phyloP scores from a whole-genome alignment of 2,113 vertebrate genomes.

The Camelus dromedarius region DNA sequence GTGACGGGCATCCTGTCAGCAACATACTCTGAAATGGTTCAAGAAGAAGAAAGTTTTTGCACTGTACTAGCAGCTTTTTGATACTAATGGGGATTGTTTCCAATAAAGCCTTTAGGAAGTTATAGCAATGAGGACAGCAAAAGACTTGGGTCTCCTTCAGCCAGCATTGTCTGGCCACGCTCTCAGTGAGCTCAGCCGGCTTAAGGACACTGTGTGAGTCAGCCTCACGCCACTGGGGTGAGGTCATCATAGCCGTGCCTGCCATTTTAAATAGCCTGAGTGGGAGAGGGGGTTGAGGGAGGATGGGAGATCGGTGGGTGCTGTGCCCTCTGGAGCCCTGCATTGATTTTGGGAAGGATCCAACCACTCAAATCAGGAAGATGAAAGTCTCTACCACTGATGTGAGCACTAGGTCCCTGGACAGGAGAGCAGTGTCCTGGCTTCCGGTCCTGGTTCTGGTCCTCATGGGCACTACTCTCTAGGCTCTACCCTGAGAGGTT shows the following conservation, averaged over 20 bases:
- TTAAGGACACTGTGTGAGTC: conserved; percentile 24
- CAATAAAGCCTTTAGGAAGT: not conserved
- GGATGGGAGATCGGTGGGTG: not conserved
- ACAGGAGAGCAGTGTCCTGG: not conserved
- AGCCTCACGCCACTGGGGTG: not conserved
- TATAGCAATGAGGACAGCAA: not conserved
- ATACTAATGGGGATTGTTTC: not conserved
- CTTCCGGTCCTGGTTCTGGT: not conserved
- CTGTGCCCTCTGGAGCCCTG: not conserved
- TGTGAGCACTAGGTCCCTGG: not conserved
- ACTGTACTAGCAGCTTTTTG: not conserved
- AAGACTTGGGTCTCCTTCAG: conserved; percentile 24
- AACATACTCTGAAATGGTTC: not conserved
- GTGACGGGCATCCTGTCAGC: not conserved
- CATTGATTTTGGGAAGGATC: not conserved
- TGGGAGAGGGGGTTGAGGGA: not conserved
- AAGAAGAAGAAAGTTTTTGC: not conserved
- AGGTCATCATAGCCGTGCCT: not conserved
- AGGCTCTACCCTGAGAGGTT: not conserved
- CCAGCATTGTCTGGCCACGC: not conserved
- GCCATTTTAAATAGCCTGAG: not conserved
- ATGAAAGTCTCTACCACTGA: not conserved
- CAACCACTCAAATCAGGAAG: not conserved
- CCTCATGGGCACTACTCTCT: not conserved
- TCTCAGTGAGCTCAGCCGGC: conserved; percentile 32